A percentile compares a stretch with the other conserved stretches of the same genome.
phyloP scores from a whole-genome alignment of 2,113 vertebrate genomes.

The Polypterus bichir region DNA sequence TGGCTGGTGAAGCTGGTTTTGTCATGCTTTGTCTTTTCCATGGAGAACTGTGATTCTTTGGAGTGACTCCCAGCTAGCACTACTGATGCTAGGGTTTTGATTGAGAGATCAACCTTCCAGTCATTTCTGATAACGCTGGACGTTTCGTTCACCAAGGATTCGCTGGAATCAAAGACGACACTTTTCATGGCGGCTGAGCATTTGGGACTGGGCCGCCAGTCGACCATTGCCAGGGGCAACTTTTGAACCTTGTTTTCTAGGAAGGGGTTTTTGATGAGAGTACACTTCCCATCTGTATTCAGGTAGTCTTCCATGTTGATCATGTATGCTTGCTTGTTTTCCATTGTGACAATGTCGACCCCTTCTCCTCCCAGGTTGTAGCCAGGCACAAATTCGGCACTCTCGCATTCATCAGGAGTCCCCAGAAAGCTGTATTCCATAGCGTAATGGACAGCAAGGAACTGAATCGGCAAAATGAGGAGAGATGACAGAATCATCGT shows the following conservation, averaged over 20 bases:
- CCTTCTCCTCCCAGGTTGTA: slow-evolving; percentile 60
- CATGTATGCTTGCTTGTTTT: slow-evolving; percentile 49
- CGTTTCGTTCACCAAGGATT: slow-evolving; percentile 45
- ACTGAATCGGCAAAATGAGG: slow-evolving; percentile 14
- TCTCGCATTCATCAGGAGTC: slow-evolving; percentile 38
- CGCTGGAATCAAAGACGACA: slow-evolving; percentile 47
- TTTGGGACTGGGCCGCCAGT: slow-evolving; percentile 48
- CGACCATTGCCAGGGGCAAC: slow-evolving; percentile 41
- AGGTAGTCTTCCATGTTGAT: slow-evolving; percentile 47
- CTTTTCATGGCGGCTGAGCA: slow-evolving; percentile 50
- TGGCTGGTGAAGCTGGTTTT: slow-evolving; percentile 35
- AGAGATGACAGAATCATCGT: slow-evolving; percentile 13
- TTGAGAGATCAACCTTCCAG: slow-evolving; percentile 26
- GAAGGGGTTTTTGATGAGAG: slow-evolving; percentile 48
- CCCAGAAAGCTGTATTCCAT: slow-evolving; percentile 27
- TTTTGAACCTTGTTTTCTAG: slow-evolving; percentile 35
- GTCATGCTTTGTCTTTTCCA: slow-evolving; percentile 30
- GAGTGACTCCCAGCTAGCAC: slow-evolving; percentile 31
- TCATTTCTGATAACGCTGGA: slow-evolving; percentile 42
- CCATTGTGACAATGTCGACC: slow-evolving; percentile 53
- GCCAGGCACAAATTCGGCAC: slow-evolving; percentile 51
- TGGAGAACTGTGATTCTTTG: slow-evolving; percentile 15
- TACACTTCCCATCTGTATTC: slow-evolving; percentile 42
- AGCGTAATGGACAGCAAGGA: slow-evolving; percentile 3
- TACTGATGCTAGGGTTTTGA: background rate